Percentiles rank a stretch among this genome's conserved stretches.
phyloP scores from a whole-genome alignment of 2,888 invertebrate genomes.

The Oxytorus armatus region DNA sequence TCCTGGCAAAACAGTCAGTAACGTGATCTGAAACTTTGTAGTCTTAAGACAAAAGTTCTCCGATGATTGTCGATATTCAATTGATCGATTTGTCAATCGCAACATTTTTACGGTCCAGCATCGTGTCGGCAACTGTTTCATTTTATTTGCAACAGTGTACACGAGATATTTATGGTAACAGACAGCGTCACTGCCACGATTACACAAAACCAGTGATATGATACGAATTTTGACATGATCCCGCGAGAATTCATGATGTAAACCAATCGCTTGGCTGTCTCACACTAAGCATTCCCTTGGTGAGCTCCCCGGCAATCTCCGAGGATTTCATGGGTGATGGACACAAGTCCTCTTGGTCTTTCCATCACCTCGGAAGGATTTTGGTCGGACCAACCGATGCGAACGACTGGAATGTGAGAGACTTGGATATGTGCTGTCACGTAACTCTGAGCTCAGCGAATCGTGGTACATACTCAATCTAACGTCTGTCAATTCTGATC shows the following conservation, averaged over 20 bases:
- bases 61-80: too few species aligned
- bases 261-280: slow-evolving; percentile 40
- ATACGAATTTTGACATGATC: slow-evolving; percentile 32
- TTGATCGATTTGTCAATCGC: too few species aligned
- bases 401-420: slow-evolving; percentile 41
- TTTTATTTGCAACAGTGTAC: too few species aligned
- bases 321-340: slow-evolving; percentile 39
- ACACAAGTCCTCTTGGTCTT: slow-evolving; percentile 45
- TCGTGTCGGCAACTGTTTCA: too few species aligned
- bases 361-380: slow-evolving; percentile 48
- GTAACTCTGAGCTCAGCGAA: slow-evolving; percentile 10
- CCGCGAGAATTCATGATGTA: neutral
- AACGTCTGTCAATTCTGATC: slow-evolving; percentile 45
- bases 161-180: neutral
- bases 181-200: neutral
- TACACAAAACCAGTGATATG: slow-evolving; percentile 8
- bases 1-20: too few species aligned
- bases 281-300: slow-evolving; percentile 22
- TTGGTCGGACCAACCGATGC: neutral
- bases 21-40: too few species aligned
- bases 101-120: too few species aligned
- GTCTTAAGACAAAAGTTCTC: too few species aligned
- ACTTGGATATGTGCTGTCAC: slow-evolving; percentile 19
- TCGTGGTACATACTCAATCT: neutral
- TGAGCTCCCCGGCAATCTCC: slow-evolving; percentile 23